Evolutionary conservation across 2,888 invertebrate genomes (phyloP).

Genomic region (Meliscaeva auricollis): DNA sequence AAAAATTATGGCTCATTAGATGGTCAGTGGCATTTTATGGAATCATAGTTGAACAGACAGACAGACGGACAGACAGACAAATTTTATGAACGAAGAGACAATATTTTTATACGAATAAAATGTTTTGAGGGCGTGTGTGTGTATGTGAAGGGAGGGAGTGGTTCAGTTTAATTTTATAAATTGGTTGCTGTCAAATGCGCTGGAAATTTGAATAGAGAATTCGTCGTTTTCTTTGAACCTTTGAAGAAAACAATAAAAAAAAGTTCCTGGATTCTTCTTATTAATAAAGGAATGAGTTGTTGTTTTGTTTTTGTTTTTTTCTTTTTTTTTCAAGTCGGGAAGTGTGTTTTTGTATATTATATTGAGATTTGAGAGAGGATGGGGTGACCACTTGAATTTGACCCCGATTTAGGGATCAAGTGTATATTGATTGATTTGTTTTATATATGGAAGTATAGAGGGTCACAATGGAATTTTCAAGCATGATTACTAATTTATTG

Average conservation of each 20-base stretch:
- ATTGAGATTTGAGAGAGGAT: no score
- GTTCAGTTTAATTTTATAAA: slow-evolving; percentile 70
- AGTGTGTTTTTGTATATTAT: not conserved
- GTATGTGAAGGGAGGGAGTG: slow-evolving; percentile 59
- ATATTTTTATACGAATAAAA: not conserved
- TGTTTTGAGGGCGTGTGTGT: slow-evolving; percentile 13
- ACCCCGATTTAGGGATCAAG: slow-evolving; percentile 66
- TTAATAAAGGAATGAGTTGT: slow-evolving; percentile 21
- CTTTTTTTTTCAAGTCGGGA: not conserved
- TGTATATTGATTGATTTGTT: slow-evolving; percentile 69
- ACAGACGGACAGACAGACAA: not conserved
- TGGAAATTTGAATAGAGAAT: slow-evolving; percentile 73
- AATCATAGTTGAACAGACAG: not conserved
- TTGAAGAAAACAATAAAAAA: no score
- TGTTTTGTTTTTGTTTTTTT: not conserved
- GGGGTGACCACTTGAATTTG: slow-evolving; percentile 40
- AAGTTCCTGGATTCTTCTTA: slow-evolving; percentile 38
- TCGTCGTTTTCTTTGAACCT: slow-evolving; percentile 38
- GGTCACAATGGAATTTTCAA: not conserved
- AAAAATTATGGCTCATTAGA: slow-evolving; percentile 76
- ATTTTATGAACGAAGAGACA: slow-evolving; percentile 26
- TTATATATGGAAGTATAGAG: not conserved
- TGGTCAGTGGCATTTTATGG: slow-evolving; percentile 74
- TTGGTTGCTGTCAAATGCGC: slow-evolving; percentile 64
- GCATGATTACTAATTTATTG: not conserved